Evolutionary conservation across 2,797 vertebrate species (phyloP).

Genomic region (Zonotrichia albicollis): DNA sequence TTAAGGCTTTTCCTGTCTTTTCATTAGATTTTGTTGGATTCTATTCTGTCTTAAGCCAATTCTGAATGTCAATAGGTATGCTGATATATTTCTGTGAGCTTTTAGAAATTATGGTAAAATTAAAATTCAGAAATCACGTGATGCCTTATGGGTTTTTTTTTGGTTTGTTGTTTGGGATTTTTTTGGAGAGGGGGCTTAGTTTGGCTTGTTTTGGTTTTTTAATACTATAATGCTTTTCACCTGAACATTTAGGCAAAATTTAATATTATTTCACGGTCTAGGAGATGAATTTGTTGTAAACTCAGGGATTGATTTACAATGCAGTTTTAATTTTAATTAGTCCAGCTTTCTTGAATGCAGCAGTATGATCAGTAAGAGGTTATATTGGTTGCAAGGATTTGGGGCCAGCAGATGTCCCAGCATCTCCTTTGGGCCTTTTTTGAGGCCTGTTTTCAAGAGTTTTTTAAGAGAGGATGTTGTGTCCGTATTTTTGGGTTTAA

Average conservation of each 20-base stretch:
- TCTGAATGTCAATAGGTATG: background rate
- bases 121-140: background rate
- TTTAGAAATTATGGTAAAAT: background rate
- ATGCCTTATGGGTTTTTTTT: background rate
- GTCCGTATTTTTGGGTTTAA: background rate
- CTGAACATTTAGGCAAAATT: background rate
- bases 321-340: background rate
- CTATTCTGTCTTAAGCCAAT: background rate
- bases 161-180: background rate
- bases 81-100: background rate
- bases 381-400: background rate
- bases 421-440: background rate
- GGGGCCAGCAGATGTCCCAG: background rate
- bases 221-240: background rate
- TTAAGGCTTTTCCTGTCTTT: background rate
- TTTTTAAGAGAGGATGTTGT: background rate
- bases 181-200: accelerated
- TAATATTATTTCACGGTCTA: background rate
- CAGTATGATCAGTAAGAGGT: background rate
- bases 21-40: background rate
- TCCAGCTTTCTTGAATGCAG: background rate
- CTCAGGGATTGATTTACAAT: background rate
- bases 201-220: accelerated
- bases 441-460: background rate
- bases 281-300: background rate